phyloP scores from a whole-genome alignment of 2,888 invertebrate genomes.

The Bursaphelenchus okinawaensis region DNA sequence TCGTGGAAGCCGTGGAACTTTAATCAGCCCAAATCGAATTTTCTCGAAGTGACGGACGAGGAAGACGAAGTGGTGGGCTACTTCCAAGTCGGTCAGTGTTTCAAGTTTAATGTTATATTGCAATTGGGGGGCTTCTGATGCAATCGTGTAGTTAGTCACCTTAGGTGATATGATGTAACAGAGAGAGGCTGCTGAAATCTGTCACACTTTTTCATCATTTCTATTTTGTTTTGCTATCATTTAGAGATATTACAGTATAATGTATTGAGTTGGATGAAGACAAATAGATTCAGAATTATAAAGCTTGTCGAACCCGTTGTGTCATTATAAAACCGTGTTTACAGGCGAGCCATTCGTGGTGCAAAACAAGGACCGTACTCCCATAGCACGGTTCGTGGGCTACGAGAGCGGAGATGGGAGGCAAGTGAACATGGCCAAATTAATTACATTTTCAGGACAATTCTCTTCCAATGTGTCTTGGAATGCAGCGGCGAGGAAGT shows the following conservation, averaged over 20 bases:
- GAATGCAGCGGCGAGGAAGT: conserved; percentile 30
- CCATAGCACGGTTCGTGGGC: conserved; percentile 18
- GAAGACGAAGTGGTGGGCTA: conserved; percentile 19
- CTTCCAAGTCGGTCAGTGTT: conserved; percentile 18
- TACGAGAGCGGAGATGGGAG: conserved; percentile 21
- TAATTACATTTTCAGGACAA: neutral
- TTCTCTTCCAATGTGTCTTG: conserved; percentile 23
- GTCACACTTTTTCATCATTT: too few relatives aligned
- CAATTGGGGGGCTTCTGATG: too few relatives aligned
- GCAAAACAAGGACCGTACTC: conserved; percentile 21
- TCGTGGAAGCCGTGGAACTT: conserved; percentile 10
- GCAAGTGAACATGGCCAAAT: conserved; percentile 11
- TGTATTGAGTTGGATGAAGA: neutral
- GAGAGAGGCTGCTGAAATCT: too few relatives aligned
- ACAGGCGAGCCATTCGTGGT: conserved; percentile 28
- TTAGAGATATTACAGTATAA: too few relatives aligned
- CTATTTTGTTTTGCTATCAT: too few relatives aligned
- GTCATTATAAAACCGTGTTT: too few relatives aligned
- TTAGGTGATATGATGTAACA: too few relatives aligned
- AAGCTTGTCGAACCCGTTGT: too few relatives aligned
- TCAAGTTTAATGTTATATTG: too few relatives aligned
- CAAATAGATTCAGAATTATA: too few relatives aligned
- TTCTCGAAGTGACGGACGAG: conserved; percentile 13
- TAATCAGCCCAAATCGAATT: neutral
- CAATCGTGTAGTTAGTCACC: too few relatives aligned